Percentiles rank a stretch among this genome's conserved stretches.
phyloP scores from a whole-genome alignment of 1,140 invertebrate genomes.

The Macrobrachium nipponense region DNA sequence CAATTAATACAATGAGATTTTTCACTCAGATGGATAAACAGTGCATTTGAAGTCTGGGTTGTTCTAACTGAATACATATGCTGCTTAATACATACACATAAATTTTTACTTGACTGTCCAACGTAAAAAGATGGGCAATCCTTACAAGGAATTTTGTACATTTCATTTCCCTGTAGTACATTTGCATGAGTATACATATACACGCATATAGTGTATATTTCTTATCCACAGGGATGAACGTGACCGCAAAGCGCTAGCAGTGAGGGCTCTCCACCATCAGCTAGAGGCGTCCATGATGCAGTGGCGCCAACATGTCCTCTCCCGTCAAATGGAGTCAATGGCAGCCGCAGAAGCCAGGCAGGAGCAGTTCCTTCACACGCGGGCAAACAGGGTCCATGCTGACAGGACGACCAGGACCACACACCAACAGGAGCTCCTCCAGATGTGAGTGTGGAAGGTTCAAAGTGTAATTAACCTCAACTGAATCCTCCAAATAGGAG shows the following conservation, averaged over 20 bases:
- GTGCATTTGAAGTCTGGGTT: too few relatives aligned
- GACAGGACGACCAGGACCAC: constrained; percentile 22
- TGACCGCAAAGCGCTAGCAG: constrained; percentile 16
- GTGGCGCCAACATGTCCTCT: constrained; percentile 49
- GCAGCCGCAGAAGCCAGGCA: constrained; percentile 39
- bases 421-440: constrained; percentile 43
- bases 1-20: too few relatives aligned
- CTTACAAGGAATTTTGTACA: too few relatives aligned
- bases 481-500: too few relatives aligned
- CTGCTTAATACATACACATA: too few relatives aligned
- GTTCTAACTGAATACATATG: too few relatives aligned
- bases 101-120: too few relatives aligned
- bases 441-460: constrained; percentile 16
- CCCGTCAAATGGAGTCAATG: constrained; percentile 37
- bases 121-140: too few relatives aligned
- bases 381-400: constrained; percentile 36
- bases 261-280: constrained; percentile 51
- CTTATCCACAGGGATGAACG: constrained; percentile 34
- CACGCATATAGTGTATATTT: neutral
- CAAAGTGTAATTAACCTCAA: too few relatives aligned
- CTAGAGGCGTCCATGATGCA: constrained; percentile 50
- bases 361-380: constrained; percentile 34
- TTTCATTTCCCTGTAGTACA: too few relatives aligned
- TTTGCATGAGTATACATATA: too few relatives aligned
- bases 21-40: too few relatives aligned